Evolutionary conservation across 1,140 invertebrate genomes (phyloP).

Genomic region (Aphelenchoides fujianensis): DNA sequence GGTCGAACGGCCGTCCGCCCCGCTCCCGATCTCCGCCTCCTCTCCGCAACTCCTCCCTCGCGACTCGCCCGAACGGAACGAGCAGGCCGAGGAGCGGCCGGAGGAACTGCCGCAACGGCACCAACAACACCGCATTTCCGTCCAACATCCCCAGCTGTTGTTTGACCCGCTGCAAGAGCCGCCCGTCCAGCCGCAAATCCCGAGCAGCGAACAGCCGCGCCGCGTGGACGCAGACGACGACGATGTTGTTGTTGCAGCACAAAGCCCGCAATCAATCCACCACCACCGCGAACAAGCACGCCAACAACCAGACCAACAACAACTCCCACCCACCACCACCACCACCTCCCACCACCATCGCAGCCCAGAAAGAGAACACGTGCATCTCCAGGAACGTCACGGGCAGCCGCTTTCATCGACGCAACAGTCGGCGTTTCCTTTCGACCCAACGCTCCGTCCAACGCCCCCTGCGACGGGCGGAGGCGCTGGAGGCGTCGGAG

Average conservation of each 20-base stretch:
- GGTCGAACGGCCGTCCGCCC: too few relatives aligned
- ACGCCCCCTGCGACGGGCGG: not conserved
- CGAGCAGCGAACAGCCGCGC: too few relatives aligned
- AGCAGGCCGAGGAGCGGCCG: not conserved
- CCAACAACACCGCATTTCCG: not conserved
- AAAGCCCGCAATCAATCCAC: not conserved
- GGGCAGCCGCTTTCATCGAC: not conserved
- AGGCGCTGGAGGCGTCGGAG: too few relatives aligned
- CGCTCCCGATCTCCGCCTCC: too few relatives aligned
- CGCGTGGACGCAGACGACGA: not conserved
- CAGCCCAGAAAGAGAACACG: too few relatives aligned
- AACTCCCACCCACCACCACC: too few relatives aligned
- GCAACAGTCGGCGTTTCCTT: not conserved
- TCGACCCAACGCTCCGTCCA: not conserved
- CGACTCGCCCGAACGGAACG: not conserved
- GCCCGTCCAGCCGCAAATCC: too few relatives aligned
- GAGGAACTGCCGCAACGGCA: not conserved
- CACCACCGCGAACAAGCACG: too few relatives aligned
- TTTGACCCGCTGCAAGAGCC: not conserved
- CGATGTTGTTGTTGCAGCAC: not conserved
- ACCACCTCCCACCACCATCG: too few relatives aligned
- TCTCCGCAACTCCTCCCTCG: not conserved
- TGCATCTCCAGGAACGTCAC: not conserved
- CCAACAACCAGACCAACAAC: too few relatives aligned
- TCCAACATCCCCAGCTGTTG: not conserved